phyloP scores from a whole-genome alignment of 2,888 invertebrate species.

The Sphaerophoria rueppellii region DNA sequence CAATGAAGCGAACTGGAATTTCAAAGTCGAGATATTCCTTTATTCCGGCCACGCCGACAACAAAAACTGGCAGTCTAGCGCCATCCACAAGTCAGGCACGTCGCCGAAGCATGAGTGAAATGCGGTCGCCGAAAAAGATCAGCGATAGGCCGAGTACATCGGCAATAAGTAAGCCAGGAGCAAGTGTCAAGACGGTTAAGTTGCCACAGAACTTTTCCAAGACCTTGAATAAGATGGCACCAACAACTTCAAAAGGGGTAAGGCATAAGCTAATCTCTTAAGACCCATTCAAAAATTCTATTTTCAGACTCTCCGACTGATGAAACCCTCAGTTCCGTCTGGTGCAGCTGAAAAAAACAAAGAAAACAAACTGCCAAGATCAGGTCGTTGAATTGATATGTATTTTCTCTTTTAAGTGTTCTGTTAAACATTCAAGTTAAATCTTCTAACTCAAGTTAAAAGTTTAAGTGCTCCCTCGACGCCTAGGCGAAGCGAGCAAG shows the following conservation, averaged over 20 bases:
- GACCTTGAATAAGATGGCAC: constrained; percentile 59
- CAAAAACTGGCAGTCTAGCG: constrained; percentile 56
- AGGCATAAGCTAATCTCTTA: neutral
- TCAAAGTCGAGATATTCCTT: constrained; percentile 74
- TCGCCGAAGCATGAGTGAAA: constrained; percentile 57
- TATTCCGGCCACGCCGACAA: constrained; percentile 74
- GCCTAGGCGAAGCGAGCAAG: neutral
- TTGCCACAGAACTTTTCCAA: constrained; percentile 61
- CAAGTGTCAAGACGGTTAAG: constrained; percentile 54
- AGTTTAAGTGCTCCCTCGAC: constrained; percentile 5
- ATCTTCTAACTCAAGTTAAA: constrained; percentile 28
- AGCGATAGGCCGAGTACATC: constrained; percentile 50
- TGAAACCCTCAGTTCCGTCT: constrained; percentile 36
- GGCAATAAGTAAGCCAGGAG: constrained; percentile 50
- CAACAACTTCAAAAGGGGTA: constrained; percentile 57
- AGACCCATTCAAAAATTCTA: neutral
- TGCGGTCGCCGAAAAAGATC: constrained; percentile 60
- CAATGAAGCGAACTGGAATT: constrained; percentile 66
- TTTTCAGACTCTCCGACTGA: constrained; percentile 48
- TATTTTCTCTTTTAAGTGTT: neutral
- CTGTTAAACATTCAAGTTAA: constrained; percentile 9
- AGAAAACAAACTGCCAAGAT: constrained; percentile 58
- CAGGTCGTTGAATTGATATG: constrained; percentile 37
- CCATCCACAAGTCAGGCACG: constrained; percentile 54
- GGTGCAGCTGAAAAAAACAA: constrained; percentile 49